Evolutionary conservation across 2,797 vertebrate species (phyloP).

Genomic region (Halcyon badia): DNA sequence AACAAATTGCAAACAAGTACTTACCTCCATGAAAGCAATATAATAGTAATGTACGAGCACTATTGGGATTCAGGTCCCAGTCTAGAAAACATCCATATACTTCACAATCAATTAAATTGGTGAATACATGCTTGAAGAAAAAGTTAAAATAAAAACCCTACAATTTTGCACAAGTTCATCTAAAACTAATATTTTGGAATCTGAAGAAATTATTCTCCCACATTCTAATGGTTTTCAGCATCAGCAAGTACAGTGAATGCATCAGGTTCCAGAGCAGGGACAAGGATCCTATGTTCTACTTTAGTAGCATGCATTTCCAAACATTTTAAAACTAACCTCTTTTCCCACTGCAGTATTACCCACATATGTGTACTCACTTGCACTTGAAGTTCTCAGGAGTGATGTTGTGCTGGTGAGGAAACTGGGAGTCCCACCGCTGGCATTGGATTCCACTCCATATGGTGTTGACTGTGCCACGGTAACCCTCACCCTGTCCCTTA

Average conservation of each 20-base stretch:
- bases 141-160: not conserved
- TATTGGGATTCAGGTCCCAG: not conserved
- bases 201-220: not conserved
- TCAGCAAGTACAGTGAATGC: not conserved
- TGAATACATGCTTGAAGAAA: not conserved
- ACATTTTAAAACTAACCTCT: not conserved
- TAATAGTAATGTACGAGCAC: not conserved
- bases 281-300: not conserved
- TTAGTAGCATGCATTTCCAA: not conserved
- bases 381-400: slow-evolving; percentile 93
- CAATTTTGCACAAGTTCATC: not conserved
- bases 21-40: not conserved
- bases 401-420: slow-evolving; percentile 94
- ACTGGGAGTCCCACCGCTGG: slow-evolving; percentile 94
- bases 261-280: not conserved
- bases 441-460: slow-evolving; percentile 90
- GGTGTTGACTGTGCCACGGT: slow-evolving; percentile 86
- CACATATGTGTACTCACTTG: slow-evolving; percentile 88
- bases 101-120: not conserved
- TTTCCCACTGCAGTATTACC: not conserved
- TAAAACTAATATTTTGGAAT: not conserved
- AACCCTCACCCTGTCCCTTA: slow-evolving; percentile 89
- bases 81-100: not conserved
- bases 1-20: not conserved
- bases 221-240: not conserved